phyloP scores from a whole-genome alignment of 2,113 vertebrate genomes.

The Oncorhynchus mykiss region DNA sequence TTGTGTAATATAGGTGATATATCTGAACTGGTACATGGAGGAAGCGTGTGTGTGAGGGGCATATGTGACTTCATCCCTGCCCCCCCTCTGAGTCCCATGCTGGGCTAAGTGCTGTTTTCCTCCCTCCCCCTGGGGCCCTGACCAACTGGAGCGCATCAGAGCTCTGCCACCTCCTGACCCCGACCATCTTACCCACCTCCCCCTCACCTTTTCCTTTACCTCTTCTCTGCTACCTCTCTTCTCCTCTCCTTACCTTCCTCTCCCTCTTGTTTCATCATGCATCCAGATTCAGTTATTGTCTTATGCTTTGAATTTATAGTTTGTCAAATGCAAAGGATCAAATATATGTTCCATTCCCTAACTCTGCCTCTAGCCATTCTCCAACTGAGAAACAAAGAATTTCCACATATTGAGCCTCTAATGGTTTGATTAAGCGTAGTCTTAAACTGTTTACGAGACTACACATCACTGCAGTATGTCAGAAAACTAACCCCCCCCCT shows the following conservation, averaged over 20 bases:
- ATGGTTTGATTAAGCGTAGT: no score
- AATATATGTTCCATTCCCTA: no score
- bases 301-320: no score
- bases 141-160: slow-evolving; percentile 41
- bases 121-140: slow-evolving; percentile 24
- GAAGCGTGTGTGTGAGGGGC: slow-evolving; percentile 9
- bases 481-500: not conserved
- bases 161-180: slow-evolving; percentile 35
- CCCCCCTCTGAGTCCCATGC: slow-evolving; percentile 9
- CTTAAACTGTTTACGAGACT: no score
- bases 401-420: no score
- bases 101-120: slow-evolving; percentile 29
- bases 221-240: no score
- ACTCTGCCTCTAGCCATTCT: no score
- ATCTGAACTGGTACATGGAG: slow-evolving; percentile 43
- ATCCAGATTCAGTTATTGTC: no score
- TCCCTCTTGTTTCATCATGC: no score
- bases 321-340: no score
- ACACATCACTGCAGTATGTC: slow-evolving; percentile 2
- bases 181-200: not conserved
- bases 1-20: slow-evolving; percentile 39
- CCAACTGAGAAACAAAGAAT: no score
- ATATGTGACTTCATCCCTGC: not conserved
- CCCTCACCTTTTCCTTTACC: slow-evolving; percentile 3
- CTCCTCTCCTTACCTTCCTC: no score